Base-by-base conservation (phyloP, 2,888 invertebrate species). In the Macaria notata region DNA sequence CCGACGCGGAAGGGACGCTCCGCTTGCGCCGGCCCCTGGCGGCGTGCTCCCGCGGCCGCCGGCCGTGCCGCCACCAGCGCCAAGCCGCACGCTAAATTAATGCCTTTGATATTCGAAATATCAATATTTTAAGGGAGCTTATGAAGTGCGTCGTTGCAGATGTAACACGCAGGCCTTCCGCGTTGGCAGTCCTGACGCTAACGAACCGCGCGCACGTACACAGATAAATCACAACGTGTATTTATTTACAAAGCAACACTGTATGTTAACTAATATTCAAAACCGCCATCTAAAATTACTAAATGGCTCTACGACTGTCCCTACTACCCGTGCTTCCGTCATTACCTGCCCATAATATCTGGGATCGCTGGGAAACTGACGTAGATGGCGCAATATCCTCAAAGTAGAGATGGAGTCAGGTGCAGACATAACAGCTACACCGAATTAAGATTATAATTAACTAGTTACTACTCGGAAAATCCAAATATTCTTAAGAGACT, bases 101-200 rank as follows among this genome's bases (percentile, higher is more conserved):
- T 86, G 83, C 83, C 87, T 90, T 89, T 87, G 84, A 86, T 89
- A 90, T 88, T 86, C 80, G 72, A 87, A 88, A 85, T 88, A 88
- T 86, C 88, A 88, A 88, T 87, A 88, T 85, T 87, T 88, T 86
- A 83, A 79, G 75, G 81, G 79, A 83, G 85, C 83, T 87, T 86
- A 84, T 81, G 82, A 84, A 84, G 81, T 83, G 79, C 81, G 78
- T 75, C 80, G 77, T 71, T 76, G 78, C 78, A 80, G 73, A 79
- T 76, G 76, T 72, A 73, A 79, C 76, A 72, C 70, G 68, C 73
- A 74, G 78, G 79, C 73, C 86, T 89, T 88, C 88, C 88, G 88
- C 73, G 75, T 88, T 88, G 86, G 85, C 86, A 86, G 73, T 76
- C 72, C 71, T 73, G 75, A 71, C 70, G 75, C 76, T 84, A 83